These are phyloP conservation scores for Hyperoplus immaculatus DNA, from an alignment of 2,797 vertebrate species.

Conservation along the genomic window DNA sequence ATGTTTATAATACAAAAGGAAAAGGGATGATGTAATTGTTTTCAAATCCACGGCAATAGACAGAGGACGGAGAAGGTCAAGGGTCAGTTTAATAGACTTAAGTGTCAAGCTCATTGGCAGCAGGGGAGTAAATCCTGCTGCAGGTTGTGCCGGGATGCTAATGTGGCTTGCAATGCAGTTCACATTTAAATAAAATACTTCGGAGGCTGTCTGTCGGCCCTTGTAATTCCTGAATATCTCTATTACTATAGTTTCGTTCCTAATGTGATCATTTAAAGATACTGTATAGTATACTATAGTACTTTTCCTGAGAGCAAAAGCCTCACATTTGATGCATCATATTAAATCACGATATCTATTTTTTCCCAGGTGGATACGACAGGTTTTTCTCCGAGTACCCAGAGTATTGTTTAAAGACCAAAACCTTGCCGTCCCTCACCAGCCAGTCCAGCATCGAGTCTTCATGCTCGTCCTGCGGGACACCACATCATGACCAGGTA, in stretches of 20 bases:
- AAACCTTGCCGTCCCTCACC: constrained; percentile 76
- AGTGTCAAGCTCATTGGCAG: not conserved
- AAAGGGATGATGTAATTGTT: constrained; percentile 58
- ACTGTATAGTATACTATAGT: not conserved
- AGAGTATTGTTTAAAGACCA: constrained; percentile 87
- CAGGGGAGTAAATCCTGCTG: constrained; percentile 24
- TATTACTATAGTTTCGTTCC: not conserved
- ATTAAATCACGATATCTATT: not conserved
- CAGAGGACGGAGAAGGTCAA: constrained; percentile 32
- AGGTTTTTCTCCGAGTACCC: constrained; percentile 86
- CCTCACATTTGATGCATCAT: not conserved
- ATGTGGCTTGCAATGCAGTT: not conserved
- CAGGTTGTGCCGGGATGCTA: not conserved
- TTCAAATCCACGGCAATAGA: constrained; percentile 34
- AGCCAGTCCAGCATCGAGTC: constrained; percentile 82
- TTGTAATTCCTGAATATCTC: not conserved
- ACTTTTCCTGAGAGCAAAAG: not conserved
- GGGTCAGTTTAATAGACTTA: constrained; percentile 35
- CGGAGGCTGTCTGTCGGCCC: not conserved
- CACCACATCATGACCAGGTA: constrained; percentile 88
- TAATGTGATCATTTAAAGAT: not conserved
- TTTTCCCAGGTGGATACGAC: constrained; percentile 85
- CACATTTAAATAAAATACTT: not conserved
- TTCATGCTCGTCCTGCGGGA: constrained; percentile 84
- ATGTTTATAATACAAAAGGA: not conserved